Evolutionary conservation across 2,888 invertebrate species (phyloP), one percentile per base, ranked within the genome.

Genomic region (Bibio marci): DNA sequence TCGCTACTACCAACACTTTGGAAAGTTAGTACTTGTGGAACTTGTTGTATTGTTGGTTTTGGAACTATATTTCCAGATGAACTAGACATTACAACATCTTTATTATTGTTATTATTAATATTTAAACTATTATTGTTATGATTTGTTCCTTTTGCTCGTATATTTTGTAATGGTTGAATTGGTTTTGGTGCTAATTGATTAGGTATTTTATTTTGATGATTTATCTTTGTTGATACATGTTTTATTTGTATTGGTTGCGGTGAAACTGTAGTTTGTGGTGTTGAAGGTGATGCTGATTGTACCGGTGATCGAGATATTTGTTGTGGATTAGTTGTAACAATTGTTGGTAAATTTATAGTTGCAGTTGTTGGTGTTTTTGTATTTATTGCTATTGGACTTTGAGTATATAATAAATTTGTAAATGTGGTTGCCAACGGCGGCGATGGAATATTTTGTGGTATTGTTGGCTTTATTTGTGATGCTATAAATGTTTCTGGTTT

Each of bases 21-120:
- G 11, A 57, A 49, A 17, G 55, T 52, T 40, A 58, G 43, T 13
- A 53, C 41, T 40, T 45, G 38, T 41, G 37, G 47, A 25, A 47
- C 33, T 3, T 28, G 30, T n/a, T 37, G 37, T 10, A n/a, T 18
- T 34, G 33, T 33, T 11, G 17, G 11, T 6, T 11, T 33, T 13
- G 18, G 19, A 19, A 22, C 22, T n/a, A 12, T 22, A 19, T 34
- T 34, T 10, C 14, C 13, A 10, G 27, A 13, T 17, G 5, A 3
- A 14, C 4, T 13, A 10, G 13, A 3, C 27, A 19, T 25, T n/a
- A 15, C 36, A 19, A 19, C 18, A n/a, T n/a, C n/a, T n/a, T n/a
- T n/a, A n/a, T n/a, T n/a, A n/a, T n/a, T n/a, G n/a, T n/a, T n/a
- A n/a, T n/a, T n/a, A n/a, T n/a, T n/a, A n/a, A n/a, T n/a, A n/a